Percentiles rank a stretch among this genome's conserved stretches.
Conservation (phyloP, 1,140 invertebrate genomes). For the Samia ricini region DNA sequence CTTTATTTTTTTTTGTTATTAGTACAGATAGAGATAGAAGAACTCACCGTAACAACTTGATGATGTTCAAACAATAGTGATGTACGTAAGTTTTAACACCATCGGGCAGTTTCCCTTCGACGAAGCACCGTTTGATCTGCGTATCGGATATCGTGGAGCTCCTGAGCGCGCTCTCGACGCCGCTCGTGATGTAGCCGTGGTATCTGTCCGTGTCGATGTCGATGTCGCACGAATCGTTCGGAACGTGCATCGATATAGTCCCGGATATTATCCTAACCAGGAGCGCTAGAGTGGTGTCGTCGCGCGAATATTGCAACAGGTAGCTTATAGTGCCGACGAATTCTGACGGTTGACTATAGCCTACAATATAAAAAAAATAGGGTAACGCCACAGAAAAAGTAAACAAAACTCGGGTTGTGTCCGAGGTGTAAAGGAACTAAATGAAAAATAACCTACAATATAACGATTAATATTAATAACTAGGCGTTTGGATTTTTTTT, state of each 20-base stretch:
- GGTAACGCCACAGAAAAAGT: too few species aligned
- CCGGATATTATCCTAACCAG: conserved; percentile 76
- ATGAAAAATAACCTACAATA: too few species aligned
- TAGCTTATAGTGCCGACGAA: conserved; percentile 77
- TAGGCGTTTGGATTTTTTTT: too few species aligned
- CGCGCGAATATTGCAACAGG: conserved; percentile 76
- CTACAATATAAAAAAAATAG: conserved; percentile 57
- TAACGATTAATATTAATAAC: too few species aligned
- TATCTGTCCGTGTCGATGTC: conserved; percentile 57
- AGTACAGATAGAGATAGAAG: neutral
- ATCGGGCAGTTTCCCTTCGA: conserved; percentile 34
- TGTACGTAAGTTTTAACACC: conserved; percentile 66
- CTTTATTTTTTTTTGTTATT: too few species aligned
- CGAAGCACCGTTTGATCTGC: conserved; percentile 56
- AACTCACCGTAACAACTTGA: conserved; percentile 65
- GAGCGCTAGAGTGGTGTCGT: conserved; percentile 74
- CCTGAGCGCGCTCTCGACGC: conserved; percentile 63
- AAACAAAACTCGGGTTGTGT: too few species aligned
- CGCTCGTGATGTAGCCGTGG: conserved; percentile 58
- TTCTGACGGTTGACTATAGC: conserved; percentile 76
- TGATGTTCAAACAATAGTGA: conserved; percentile 66
- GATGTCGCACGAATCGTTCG: conserved; percentile 54
- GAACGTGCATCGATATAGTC: conserved; percentile 62
- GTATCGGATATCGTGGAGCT: conserved; percentile 61
- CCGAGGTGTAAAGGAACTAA: too few species aligned